A percentile compares a stretch with the other conserved stretches of the same genome.
These are phyloP conservation scores for Platycnemis pennipes DNA, from an alignment of 2,888 invertebrate species.

Conservation along the genomic window DNA sequence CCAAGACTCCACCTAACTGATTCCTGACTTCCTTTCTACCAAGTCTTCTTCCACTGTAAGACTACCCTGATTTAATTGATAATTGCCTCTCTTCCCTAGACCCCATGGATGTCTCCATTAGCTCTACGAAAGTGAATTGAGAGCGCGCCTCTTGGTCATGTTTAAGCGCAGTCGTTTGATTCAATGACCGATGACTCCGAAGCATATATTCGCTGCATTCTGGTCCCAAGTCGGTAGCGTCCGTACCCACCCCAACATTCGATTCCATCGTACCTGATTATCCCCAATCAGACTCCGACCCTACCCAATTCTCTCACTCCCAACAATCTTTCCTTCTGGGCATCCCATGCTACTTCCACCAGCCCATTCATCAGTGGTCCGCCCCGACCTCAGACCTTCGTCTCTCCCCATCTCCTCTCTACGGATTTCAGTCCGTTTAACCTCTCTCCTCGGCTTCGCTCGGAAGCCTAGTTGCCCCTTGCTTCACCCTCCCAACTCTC, in stretches of 20 bases:
- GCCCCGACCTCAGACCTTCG: background rate
- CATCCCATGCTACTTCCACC: background rate
- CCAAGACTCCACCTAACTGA: background rate
- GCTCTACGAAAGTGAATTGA: background rate
- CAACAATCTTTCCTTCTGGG: background rate
- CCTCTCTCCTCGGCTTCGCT: background rate
- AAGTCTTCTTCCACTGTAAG: background rate
- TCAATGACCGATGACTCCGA: background rate
- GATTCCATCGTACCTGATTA: constrained; percentile 6
- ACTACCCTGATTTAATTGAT: constrained; percentile 43
- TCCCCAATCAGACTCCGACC: background rate
- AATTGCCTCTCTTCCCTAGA: background rate
- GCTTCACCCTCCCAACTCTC: background rate
- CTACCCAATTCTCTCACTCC: background rate
- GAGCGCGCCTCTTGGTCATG: background rate
- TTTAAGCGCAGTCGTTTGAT: background rate
- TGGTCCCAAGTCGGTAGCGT: background rate
- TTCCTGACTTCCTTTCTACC: background rate
- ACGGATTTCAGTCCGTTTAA: constrained; percentile 18
- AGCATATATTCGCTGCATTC: background rate
- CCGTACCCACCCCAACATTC: background rate
- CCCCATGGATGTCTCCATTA: constrained; percentile 4
- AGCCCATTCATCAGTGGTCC: background rate
- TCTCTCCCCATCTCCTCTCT: background rate
- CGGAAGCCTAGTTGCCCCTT: background rate